Conservation (phyloP, 1,140 invertebrate genomes). For the Scaptomyza pallida region DNA sequence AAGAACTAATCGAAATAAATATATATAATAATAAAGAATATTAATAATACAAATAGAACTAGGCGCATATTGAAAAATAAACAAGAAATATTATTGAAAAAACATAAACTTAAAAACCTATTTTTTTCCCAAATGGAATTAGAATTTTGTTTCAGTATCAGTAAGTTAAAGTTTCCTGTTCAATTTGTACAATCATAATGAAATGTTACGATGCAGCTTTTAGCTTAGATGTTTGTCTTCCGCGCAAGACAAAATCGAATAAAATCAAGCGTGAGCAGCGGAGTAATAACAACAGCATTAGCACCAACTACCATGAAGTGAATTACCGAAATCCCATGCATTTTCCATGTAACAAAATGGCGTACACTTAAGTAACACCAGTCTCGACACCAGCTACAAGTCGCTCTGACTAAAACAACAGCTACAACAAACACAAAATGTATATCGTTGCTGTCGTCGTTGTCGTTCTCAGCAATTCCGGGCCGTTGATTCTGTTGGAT, state of each 20-base stretch:
- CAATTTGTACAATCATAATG: background rate
- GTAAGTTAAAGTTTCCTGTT: background rate
- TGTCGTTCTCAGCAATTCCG: conserved; percentile 63
- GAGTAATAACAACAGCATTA: conserved; percentile 21
- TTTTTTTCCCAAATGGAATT: conserved; percentile 8
- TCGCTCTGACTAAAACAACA: conserved; percentile 3
- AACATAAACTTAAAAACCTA: conserved; percentile 40
- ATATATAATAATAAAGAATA: conserved; percentile 24
- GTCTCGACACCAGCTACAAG: conserved; percentile 6
- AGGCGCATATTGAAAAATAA: conserved; percentile 81
- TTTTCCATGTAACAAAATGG: conserved; percentile 53
- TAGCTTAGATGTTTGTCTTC: conserved; percentile 13
- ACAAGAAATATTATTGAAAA: conserved; percentile 79
- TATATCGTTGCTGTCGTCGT: conserved; percentile 34
- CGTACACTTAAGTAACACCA: conserved; percentile 30
- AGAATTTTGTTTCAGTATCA: background rate
- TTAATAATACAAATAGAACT: conserved; percentile 69
- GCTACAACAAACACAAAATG: conserved; percentile 3
- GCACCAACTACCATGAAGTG: conserved; percentile 46
- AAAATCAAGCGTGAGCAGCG: conserved; percentile 16
- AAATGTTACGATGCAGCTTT: background rate
- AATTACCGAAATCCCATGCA: conserved; percentile 56
- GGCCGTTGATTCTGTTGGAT: conserved; percentile 48
- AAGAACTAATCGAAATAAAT: conserved; percentile 72
- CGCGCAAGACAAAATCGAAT: conserved; percentile 21